Conservation (phyloP, 2,888 invertebrate species). For the Caenorhabditis drosophilae region DNA sequence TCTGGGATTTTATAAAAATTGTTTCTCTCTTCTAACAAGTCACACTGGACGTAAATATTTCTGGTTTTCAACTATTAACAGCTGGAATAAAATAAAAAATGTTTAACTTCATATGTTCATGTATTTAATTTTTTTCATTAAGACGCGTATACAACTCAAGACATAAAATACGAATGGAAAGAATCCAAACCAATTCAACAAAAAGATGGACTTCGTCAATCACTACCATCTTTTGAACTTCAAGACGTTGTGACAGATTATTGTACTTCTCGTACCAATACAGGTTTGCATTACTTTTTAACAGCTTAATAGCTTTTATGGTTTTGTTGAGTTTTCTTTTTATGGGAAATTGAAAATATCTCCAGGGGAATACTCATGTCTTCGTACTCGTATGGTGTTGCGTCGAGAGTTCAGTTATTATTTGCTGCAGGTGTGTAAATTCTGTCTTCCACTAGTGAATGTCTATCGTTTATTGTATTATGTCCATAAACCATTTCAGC, state of each 20-base stretch:
- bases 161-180: constrained; percentile 94
- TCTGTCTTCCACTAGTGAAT: constrained; percentile 84
- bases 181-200: constrained; percentile 87
- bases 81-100: neutral
- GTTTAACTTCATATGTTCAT: neutral
- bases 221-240: constrained; percentile 87
- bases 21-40: no score
- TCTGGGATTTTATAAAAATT: no score
- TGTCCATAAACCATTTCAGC: constrained; percentile 84
- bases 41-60: no score
- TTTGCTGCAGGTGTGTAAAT: constrained; percentile 31
- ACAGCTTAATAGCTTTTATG: no score
- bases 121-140: constrained; percentile 14
- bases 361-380: constrained; percentile 64
- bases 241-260: constrained; percentile 93
- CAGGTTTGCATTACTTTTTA: constrained; percentile 76
- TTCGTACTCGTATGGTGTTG: constrained; percentile 62
- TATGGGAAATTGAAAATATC: no score
- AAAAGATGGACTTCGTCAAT: constrained; percentile 70
- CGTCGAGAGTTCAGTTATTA: constrained; percentile 81
- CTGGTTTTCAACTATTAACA: no score
- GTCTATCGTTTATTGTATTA: constrained; percentile 95
- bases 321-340: no score
- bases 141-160: constrained; percentile 94
- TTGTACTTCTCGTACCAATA: constrained; percentile 94